Conservation (phyloP, 1,140 invertebrate species). For the Leptonema lineaticorne region DNA sequence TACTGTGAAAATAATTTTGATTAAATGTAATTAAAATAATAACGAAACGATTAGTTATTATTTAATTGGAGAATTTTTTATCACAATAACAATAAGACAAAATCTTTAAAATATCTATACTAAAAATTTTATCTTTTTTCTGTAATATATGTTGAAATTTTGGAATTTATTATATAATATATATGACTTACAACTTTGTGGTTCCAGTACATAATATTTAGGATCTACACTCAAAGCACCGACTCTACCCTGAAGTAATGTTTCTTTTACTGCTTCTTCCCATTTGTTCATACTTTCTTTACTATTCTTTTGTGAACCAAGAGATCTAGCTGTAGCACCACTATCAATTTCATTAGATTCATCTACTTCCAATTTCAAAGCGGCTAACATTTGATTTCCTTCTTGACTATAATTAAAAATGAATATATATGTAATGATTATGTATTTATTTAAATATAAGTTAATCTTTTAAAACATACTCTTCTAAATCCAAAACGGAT, state of each 20-base stretch:
- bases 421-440: background rate
- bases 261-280: constrained; percentile 64
- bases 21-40: no score
- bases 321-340: constrained; percentile 44
- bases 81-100: background rate
- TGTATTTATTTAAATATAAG: background rate
- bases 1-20: constrained; percentile 42
- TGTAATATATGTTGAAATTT: background rate
- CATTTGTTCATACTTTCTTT: constrained; percentile 49
- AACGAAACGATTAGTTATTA: no score
- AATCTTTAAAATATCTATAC: constrained; percentile 1
- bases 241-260: constrained; percentile 68
- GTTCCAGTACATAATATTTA: constrained; percentile 68
- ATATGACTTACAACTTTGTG: constrained; percentile 59
- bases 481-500: constrained; percentile 68
- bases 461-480: constrained; percentile 58
- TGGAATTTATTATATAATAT: constrained; percentile 10
- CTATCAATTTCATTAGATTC: constrained; percentile 48
- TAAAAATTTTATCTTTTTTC: no score
- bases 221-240: constrained; percentile 79
- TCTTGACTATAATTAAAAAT: constrained; percentile 47
- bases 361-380: constrained; percentile 50
- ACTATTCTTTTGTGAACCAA: constrained; percentile 37
- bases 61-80: constrained; percentile 8
- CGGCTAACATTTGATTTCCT: constrained; percentile 53